Evolutionary conservation across 2,113 vertebrate species (phyloP).

Genomic region (Menidia beryllina): DNA sequence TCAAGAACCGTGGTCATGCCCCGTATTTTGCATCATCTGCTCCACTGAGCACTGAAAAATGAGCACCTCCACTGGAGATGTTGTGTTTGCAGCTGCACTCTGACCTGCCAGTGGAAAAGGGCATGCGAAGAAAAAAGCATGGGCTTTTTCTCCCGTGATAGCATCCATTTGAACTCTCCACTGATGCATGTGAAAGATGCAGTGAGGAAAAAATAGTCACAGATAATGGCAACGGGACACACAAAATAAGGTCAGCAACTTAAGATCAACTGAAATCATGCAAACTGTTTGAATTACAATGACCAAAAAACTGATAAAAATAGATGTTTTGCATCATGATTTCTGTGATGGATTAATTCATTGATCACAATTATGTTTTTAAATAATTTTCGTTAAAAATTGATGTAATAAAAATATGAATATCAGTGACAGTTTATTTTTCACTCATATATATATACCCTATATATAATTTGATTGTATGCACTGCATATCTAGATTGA

Average conservation of each 20-base stretch:
- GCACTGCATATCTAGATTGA: no score
- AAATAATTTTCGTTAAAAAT: no score
- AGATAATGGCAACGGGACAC: background rate
- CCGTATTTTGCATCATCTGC: slow-evolving; percentile 68
- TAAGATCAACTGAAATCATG: background rate
- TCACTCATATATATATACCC: no score
- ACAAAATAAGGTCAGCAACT: background rate
- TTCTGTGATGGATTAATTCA: no score
- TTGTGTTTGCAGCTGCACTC: slow-evolving; percentile 53
- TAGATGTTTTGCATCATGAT: no score
- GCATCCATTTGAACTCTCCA: slow-evolving; percentile 11
- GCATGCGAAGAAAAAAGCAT: background rate
- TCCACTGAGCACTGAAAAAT: slow-evolving; percentile 62
- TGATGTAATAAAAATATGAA: no score
- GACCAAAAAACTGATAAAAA: background rate
- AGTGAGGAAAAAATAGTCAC: background rate
- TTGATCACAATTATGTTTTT: no score
- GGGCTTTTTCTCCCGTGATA: slow-evolving; percentile 24
- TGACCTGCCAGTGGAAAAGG: slow-evolving; percentile 57
- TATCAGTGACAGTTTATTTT: no score
- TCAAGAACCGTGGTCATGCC: slow-evolving; percentile 14
- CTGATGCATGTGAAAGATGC: background rate
- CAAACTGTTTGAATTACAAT: background rate
- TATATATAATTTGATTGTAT: no score
- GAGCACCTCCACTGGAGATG: slow-evolving; percentile 47